These are phyloP conservation scores for Stenurella melanura DNA, from an alignment of 2,888 invertebrate genomes.

Conservation along the genomic window DNA sequence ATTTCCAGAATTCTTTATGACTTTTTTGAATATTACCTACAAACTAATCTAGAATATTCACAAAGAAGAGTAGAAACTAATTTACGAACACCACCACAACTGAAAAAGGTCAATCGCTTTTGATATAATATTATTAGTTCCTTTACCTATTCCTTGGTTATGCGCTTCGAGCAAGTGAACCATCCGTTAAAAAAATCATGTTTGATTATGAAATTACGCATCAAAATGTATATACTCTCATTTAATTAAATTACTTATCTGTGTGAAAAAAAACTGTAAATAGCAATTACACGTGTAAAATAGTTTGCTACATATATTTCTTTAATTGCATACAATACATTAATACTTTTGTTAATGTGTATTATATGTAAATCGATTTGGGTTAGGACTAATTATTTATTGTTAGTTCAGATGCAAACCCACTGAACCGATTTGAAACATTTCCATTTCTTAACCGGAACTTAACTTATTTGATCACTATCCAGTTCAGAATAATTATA, in stretches of 20 bases:
- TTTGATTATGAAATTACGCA: not conserved
- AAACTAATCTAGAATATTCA: no score
- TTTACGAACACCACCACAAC: no score
- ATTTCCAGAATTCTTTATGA: no score
- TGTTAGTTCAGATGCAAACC: constrained; percentile 63
- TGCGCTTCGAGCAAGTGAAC: not conserved
- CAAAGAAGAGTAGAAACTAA: no score
- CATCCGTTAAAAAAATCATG: not conserved
- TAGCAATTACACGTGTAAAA: constrained; percentile 42
- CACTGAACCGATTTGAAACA: constrained; percentile 62
- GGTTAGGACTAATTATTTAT: constrained; percentile 65
- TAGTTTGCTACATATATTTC: constrained; percentile 35
- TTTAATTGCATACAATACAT: constrained; percentile 46
- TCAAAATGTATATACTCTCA: not conserved
- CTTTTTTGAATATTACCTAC: no score
- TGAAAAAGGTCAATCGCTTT: not conserved
- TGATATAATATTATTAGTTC: not conserved
- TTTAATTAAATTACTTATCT: constrained; percentile 18
- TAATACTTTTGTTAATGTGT: constrained; percentile 52
- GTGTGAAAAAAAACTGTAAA: constrained; percentile 46
- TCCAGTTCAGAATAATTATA: constrained; percentile 50
- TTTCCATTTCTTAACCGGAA: constrained; percentile 53
- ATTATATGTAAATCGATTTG: constrained; percentile 68
- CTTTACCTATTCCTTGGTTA: not conserved
- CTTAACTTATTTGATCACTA: constrained; percentile 48